Evolutionary conservation across 2,888 invertebrate species (phyloP).

Genomic region (Griposia aprilina): DNA sequence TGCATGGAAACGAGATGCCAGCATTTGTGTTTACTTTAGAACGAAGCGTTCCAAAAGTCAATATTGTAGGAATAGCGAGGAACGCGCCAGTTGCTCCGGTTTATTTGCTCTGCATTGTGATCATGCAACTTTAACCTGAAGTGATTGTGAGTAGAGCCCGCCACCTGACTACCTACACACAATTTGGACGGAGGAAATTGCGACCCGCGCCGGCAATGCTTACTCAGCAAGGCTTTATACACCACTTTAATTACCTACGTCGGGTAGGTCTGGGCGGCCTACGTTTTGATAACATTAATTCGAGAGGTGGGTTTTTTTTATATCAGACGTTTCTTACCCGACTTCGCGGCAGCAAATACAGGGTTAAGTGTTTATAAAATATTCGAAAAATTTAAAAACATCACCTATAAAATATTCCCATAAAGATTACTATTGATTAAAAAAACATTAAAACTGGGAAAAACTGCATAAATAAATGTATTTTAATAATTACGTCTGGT

Average conservation of each 20-base stretch:
- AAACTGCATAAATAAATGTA: constrained; percentile 1
- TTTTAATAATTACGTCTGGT: background rate
- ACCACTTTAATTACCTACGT: constrained; percentile 54
- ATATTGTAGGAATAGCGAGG: constrained; percentile 79
- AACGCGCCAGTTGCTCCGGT: constrained; percentile 76
- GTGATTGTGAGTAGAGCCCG: constrained; percentile 80
- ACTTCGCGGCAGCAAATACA: background rate
- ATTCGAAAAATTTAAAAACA: background rate
- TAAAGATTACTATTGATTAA: background rate
- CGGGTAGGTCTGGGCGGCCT: background rate
- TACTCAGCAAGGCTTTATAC: constrained; percentile 80
- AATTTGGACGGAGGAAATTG: constrained; percentile 83
- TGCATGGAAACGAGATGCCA: constrained; percentile 59
- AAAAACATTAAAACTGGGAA: constrained; percentile 4
- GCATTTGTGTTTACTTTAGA: constrained; percentile 69
- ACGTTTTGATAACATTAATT: constrained; percentile 8
- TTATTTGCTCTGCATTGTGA: constrained; percentile 86
- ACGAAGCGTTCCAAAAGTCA: constrained; percentile 75
- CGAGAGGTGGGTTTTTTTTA: background rate
- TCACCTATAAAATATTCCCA: background rate
- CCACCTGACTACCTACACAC: constrained; percentile 72
- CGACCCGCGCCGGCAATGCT: constrained; percentile 78
- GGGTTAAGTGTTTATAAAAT: background rate
- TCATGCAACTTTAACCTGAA: constrained; percentile 86
- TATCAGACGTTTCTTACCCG: background rate